Conservation (phyloP, 2,888 invertebrate species). For the Hylaea fasciaria region DNA sequence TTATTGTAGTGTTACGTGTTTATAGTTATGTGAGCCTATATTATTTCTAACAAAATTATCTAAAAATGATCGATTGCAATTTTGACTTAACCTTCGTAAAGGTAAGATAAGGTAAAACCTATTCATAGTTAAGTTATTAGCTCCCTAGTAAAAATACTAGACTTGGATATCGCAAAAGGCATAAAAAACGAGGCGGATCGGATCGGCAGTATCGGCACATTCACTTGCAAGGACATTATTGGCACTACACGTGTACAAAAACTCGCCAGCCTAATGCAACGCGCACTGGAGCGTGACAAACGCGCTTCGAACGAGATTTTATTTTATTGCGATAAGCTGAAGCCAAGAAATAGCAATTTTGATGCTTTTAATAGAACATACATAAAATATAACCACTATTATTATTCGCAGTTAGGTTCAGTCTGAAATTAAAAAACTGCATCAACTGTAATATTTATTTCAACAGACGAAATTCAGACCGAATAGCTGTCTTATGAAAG, state of each 20-base stretch:
- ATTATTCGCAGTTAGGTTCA: no score
- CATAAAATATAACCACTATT: not conserved
- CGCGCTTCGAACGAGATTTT: slow-evolving; percentile 23
- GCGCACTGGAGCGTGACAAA: slow-evolving; percentile 33
- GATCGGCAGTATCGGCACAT: slow-evolving; percentile 11
- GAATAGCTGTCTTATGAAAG: no score
- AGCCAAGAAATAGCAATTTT: slow-evolving; percentile 15
- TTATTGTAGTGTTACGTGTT: slow-evolving; percentile 17
- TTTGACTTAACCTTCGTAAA: no score
- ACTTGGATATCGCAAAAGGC: not conserved
- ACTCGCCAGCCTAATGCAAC: slow-evolving; percentile 23
- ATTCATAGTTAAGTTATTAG: not conserved
- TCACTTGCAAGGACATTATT: slow-evolving; percentile 28
- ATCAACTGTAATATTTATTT: not conserved
- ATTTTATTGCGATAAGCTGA: slow-evolving; percentile 29
- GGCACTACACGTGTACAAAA: slow-evolving; percentile 28
- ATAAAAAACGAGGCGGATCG: slow-evolving; percentile 13
- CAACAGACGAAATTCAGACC: not conserved
- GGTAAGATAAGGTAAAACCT: not conserved
- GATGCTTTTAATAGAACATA: not conserved
- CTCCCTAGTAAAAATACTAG: not conserved
- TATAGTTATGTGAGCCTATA: not conserved
- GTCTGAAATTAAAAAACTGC: no score
- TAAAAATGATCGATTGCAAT: no score
- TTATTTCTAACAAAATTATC: no score